These are phyloP conservation scores for Crocodylus rhombifer DNA, from an alignment of 2,797 vertebrate species.

Conservation along the genomic window DNA sequence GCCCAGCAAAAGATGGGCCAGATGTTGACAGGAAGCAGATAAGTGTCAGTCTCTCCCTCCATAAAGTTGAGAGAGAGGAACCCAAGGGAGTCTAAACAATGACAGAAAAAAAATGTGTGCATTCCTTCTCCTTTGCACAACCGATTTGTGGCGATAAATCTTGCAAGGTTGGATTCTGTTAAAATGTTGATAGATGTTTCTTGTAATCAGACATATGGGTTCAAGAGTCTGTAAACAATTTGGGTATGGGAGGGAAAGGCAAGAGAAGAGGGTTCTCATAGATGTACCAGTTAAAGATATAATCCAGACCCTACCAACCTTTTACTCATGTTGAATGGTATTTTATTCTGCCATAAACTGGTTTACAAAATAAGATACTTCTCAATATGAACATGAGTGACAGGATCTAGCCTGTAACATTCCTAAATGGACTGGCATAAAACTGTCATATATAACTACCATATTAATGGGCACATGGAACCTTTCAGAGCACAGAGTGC, in stretches of 20 bases:
- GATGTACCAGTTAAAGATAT: background rate
- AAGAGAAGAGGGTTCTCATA: background rate
- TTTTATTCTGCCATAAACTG: background rate
- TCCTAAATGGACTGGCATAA: background rate
- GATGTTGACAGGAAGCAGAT: background rate
- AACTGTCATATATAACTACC: background rate
- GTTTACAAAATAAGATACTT: no score
- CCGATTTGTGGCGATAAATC: background rate
- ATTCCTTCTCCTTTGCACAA: background rate
- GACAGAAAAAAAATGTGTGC: background rate
- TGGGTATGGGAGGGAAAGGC: background rate
- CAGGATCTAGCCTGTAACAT: background rate
- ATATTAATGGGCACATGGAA: background rate
- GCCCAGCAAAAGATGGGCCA: background rate
- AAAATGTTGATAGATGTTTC: background rate
- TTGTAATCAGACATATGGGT: background rate
- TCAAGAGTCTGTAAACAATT: background rate
- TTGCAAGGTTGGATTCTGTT: background rate
- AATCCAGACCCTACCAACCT: background rate
- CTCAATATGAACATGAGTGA: background rate
- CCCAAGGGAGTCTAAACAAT: background rate
- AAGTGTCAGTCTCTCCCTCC: background rate
- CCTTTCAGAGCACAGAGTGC: background rate
- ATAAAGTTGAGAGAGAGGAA: background rate
- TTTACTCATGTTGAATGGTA: background rate